phyloP scores from a whole-genome alignment of 2,113 vertebrate genomes.

The Struthidea cinerea region DNA sequence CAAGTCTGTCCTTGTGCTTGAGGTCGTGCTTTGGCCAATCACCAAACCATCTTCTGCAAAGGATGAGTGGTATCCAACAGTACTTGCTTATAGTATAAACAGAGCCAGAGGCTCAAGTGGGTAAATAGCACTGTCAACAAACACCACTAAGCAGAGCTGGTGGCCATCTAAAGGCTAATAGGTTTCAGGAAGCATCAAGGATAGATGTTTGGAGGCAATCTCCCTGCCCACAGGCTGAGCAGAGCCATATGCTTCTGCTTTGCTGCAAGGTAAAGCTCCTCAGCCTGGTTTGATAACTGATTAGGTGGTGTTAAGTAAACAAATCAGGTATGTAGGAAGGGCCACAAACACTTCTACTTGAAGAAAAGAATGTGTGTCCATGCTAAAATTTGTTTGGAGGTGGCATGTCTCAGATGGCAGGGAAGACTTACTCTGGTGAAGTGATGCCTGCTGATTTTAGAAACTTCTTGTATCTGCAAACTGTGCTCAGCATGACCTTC shows the following conservation, averaged over 20 bases:
- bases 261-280: neutral
- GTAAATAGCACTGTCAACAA: neutral
- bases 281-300: neutral
- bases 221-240: neutral
- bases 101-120: neutral
- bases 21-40: neutral
- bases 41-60: neutral
- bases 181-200: neutral
- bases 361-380: neutral
- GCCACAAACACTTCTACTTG: neutral
- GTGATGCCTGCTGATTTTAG: neutral
- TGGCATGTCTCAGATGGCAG: neutral
- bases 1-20: neutral
- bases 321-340: neutral
- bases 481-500: neutral
- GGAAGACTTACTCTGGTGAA: neutral
- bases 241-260: rapidly evolving
- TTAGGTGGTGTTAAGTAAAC: neutral
- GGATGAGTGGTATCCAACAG: neutral
- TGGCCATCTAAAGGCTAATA: neutral
- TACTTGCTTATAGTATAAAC: neutral
- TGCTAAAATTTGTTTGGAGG: neutral
- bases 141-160: neutral
- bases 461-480: neutral
- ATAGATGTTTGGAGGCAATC: rapidly evolving